Evolutionary conservation across 92 coral and sea anemone genomes (phyloP), one percentile per base, ranked within the genome.

Genomic region (Paramuricea clavata): DNA sequence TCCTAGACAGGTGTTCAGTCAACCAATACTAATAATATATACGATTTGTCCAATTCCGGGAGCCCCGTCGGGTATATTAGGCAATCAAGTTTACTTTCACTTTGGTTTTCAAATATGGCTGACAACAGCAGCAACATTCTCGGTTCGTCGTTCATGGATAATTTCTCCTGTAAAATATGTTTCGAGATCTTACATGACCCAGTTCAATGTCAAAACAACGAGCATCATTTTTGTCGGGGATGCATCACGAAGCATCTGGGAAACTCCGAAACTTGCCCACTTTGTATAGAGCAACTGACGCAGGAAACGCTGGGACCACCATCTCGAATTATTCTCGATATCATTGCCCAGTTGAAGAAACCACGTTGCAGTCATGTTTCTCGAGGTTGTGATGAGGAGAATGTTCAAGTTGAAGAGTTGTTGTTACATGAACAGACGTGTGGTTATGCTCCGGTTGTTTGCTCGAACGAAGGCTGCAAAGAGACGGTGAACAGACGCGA

Each of bases 121-220:
- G 36, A 15, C 12, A 13, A 9, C 72, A 65, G 28, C 39, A 65
- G 28, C 39, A 12, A 26, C 7, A 12, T 6, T 13, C 36, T 65
- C 6, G 6, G n/a, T 26, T 16, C 39, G 4, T 65, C 39, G 36
- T 33, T 88, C 43, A 85, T 56, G 34, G 88, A 69, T 33, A 92
- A 89, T 50, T 86, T 93, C 33, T 36, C 91, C 6, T 93, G 95
- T 25, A 85, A 87, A 73, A 93, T 93, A 72, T 93, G 95, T 79
- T 65, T 85, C 11, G 93, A 90, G 4, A 89, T 91, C 23, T 86
- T 93, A 7, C 17, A 79, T 12, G 22, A 79, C 22, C 84, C 84
- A 59, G 56, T 57, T 19, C 84, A 79, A 60, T 79, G 84, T 61
- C 50, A 39, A 42, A 60, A 41, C 16, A 79, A 79, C 54, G 73